Evolutionary conservation across 2,888 invertebrate genomes (phyloP), one percentile per base, ranked within the genome.

Genomic region (Didymodactylos carnosus): DNA sequence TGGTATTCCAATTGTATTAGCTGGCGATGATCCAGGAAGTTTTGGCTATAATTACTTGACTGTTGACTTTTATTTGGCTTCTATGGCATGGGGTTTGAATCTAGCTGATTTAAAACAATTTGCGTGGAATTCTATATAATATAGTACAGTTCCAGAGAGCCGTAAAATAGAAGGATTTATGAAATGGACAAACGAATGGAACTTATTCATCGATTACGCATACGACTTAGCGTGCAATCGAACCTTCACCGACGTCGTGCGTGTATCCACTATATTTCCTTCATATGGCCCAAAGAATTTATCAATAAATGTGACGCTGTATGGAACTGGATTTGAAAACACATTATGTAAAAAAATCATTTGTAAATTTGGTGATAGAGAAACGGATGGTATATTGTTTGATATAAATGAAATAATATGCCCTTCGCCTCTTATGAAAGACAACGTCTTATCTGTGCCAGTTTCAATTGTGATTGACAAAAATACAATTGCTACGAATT

Each of bases 1-100:
- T 14, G 78, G 78, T 13, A 70, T 77, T 14, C 75, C 77, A 4
- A 73, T 78, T 13, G 76, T 78, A 4, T 70, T 78, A 14, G 77
- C 77, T 23, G 40, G 77, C 1, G 78, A 78, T 46, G 78, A 78
- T 72, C 77, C 77, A 13, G 78, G 77, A 7, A 77, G 73, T 29
- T 78, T 78, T 70, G 78, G 78, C 10, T 77, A 75, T 72, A 77
- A 78, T 69, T 73, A 77, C 62, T 73, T 77, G 53, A 77, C 77
- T 16, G 69, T 77, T 14, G 78, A 78, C 70, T 78, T 77, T 77
- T 78, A 78, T 72, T 70, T 75, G 27, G 77, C 74, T 13, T 78
- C 72, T 73, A 76, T 77, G 76, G 77, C 72, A 13, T 78, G 78
- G 78, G 78, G 78, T n/a, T 35, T 78, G 46, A 75, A 75, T 25